A percentile compares a stretch with the other conserved stretches of the same genome.
Evolutionary conservation across 92 coral and sea anemone genomes (phyloP).

Genomic region (Umimayanthus kanabou): DNA sequence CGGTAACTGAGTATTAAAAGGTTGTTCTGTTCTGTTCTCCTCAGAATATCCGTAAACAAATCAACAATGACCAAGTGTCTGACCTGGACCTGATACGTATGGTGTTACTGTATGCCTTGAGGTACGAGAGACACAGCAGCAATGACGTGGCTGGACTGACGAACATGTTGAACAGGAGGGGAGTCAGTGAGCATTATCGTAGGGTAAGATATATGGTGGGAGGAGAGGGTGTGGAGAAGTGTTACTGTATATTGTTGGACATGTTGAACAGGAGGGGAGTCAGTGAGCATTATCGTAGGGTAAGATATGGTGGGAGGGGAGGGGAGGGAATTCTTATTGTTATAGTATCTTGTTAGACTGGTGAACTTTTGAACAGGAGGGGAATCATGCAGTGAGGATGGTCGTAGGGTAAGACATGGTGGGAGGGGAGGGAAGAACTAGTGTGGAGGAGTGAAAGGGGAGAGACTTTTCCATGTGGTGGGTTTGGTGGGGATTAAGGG

Average conservation of each 20-base stretch:
- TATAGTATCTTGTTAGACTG: neutral
- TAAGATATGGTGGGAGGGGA: conserved; percentile 38
- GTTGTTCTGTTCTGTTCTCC: neutral
- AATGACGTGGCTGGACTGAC: conserved; percentile 91
- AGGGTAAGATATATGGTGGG: conserved; percentile 62
- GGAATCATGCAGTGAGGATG: no score
- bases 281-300: conserved; percentile 84
- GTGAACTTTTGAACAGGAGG: neutral
- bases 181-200: conserved; percentile 82
- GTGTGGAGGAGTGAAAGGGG: no score
- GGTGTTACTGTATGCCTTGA: conserved; percentile 91
- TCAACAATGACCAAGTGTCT: conserved; percentile 86
- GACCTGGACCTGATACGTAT: conserved; percentile 86
- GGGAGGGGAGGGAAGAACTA: neutral
- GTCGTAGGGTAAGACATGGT: neutral
- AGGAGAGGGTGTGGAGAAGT: neutral
- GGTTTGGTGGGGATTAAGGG: neutral
- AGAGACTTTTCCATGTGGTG: neutral
- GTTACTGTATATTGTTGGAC: conserved; percentile 47
- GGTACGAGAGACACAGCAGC: conserved; percentile 90
- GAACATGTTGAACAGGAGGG: conserved; percentile 82
- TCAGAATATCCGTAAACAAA: conserved; percentile 86
- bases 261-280: conserved; percentile 83
- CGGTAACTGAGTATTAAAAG: no score
- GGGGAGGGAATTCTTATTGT: neutral